These are phyloP conservation scores for Heloderma charlesbogerti DNA, from an alignment of 2,113 vertebrate genomes.

Conservation along the genomic window DNA sequence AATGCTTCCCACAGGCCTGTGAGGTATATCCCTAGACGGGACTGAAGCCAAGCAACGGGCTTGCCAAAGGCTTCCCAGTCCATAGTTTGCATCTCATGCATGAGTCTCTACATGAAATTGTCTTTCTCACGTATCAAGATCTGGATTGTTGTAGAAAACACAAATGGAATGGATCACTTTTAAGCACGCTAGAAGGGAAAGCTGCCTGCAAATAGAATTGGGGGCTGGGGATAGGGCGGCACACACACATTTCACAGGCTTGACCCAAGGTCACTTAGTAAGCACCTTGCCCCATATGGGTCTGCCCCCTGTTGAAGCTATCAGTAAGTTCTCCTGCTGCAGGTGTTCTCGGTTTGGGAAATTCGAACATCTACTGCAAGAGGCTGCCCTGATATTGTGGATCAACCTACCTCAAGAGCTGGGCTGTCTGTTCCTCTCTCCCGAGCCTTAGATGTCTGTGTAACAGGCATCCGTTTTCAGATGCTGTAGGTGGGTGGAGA, in stretches of 20 bases:
- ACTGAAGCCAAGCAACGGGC: no score
- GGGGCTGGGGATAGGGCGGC: not conserved
- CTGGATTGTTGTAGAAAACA: not conserved
- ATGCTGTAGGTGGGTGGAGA: not conserved
- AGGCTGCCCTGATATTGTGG: not conserved
- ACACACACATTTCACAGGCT: not conserved
- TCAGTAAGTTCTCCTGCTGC: not conserved
- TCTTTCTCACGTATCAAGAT: not conserved
- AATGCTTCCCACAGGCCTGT: not conserved
- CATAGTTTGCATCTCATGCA: not conserved
- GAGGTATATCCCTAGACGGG: not conserved
- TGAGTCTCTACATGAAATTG: not conserved
- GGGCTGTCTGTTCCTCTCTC: not conserved
- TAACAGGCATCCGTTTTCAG: not conserved
- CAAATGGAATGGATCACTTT: not conserved
- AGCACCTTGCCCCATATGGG: no score
- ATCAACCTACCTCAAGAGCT: not conserved
- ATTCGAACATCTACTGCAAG: not conserved
- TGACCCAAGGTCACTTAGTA: not conserved
- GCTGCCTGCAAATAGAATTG: not conserved
- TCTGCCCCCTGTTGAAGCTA: not conserved
- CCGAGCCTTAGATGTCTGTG: not conserved
- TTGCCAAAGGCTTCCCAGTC: not conserved
- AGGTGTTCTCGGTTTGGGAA: not conserved
- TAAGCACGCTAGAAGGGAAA: not conserved